Conservation (phyloP, 2,888 invertebrate species). For the Euproctis similis region DNA sequence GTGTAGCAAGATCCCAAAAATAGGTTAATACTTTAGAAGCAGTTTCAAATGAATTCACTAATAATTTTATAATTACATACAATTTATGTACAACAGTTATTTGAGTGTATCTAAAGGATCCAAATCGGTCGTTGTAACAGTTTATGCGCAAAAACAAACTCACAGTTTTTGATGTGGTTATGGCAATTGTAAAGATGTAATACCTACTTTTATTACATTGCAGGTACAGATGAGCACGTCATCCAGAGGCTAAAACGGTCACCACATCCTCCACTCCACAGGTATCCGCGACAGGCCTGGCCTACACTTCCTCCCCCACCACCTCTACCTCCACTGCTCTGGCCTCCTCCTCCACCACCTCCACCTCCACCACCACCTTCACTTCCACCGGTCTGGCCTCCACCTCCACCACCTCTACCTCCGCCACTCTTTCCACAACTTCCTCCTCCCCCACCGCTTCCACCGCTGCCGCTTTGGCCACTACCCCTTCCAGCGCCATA, state of each 20-base stretch:
- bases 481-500: conserved; percentile 12
- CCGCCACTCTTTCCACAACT: conserved; percentile 16
- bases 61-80: too few relatives aligned
- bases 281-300: conserved; percentile 7
- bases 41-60: too few relatives aligned
- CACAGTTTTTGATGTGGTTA: too few relatives aligned
- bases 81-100: too few relatives aligned
- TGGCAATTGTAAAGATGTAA: too few relatives aligned
- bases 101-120: too few relatives aligned
- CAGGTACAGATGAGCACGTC: neutral
- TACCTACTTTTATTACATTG: neutral
- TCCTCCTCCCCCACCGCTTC: neutral
- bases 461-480: conserved; percentile 14
- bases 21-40: too few relatives aligned
- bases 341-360: conserved; percentile 9
- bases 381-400: conserved; percentile 11
- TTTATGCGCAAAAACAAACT: too few relatives aligned
- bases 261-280: too few relatives aligned
- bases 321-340: conserved; percentile 12
- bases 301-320: conserved; percentile 13
- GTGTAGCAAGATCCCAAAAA: too few relatives aligned
- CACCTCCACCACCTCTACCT: conserved; percentile 13
- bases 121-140: too few relatives aligned
- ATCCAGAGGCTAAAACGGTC: neutral
- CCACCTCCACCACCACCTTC: conserved; percentile 9